Evolutionary conservation across 2,113 vertebrate genomes (phyloP).

Genomic region (Podarcis raffonei): DNA sequence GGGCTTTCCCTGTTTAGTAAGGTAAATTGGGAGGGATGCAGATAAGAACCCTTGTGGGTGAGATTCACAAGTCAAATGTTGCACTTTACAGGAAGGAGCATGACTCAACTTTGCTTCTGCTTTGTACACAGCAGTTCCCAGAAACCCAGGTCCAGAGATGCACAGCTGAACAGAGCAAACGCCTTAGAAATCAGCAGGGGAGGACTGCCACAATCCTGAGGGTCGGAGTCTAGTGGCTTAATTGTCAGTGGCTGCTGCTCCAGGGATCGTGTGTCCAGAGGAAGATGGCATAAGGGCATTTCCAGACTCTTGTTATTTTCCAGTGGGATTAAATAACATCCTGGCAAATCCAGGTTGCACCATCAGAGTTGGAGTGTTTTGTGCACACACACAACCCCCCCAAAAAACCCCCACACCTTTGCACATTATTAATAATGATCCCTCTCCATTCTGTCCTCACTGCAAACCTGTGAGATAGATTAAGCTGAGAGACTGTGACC

Average conservation of each 20-base stretch:
- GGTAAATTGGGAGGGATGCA: neutral
- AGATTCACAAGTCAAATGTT: neutral
- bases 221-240: neutral
- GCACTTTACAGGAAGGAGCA: neutral
- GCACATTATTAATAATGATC: no score
- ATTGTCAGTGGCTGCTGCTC: neutral
- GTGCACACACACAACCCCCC: no score
- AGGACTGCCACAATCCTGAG: neutral
- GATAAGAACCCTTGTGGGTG: neutral
- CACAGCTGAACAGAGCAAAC: neutral
- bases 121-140: neutral
- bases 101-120: neutral
- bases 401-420: no score
- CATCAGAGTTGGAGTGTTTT: no score
- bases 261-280: neutral
- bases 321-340: no score
- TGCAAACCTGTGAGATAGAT: no score
- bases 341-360: no score
- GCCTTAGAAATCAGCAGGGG: neutral
- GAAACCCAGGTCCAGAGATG: neutral
- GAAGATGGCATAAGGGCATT: neutral
- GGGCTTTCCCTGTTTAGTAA: neutral
- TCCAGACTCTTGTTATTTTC: neutral
- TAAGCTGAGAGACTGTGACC: no score
- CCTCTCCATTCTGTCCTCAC: no score